Conservation (phyloP, 2,888 invertebrate species). For the Aricia artaxerxes region DNA sequence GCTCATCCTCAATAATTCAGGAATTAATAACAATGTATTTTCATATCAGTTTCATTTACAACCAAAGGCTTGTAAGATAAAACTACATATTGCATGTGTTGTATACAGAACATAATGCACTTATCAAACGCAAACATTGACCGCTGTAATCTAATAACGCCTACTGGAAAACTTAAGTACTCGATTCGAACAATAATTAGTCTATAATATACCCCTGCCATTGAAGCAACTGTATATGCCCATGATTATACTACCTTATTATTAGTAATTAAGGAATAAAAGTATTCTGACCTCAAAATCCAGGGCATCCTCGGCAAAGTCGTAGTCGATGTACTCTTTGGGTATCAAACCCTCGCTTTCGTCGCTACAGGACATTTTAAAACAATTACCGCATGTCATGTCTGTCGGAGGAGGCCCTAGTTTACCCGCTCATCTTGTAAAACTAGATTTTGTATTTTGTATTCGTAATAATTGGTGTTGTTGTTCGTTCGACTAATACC, state of each 20-base stretch:
- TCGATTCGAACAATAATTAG: background rate
- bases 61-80: background rate
- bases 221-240: background rate
- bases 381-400: constrained; percentile 62
- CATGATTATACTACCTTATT: background rate
- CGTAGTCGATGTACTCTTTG: constrained; percentile 66
- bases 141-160: constrained; percentile 1
- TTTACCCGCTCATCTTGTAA: constrained; percentile 25
- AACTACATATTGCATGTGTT: too few relatives aligned
- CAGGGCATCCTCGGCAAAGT: constrained; percentile 73
- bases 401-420: constrained; percentile 43
- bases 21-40: too few relatives aligned
- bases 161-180: background rate
- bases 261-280: background rate
- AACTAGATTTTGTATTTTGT: background rate
- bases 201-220: background rate
- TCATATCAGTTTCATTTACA: too few relatives aligned
- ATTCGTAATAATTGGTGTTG: background rate
- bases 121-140: background rate
- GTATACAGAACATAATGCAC: background rate
- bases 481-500: background rate
- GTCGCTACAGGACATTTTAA: constrained; percentile 65
- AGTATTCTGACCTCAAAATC: constrained; percentile 69
- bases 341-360: constrained; percentile 64
- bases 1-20: background rate